Evolutionary conservation across 2,113 vertebrate genomes (phyloP).

Genomic region (Grus americana): DNA sequence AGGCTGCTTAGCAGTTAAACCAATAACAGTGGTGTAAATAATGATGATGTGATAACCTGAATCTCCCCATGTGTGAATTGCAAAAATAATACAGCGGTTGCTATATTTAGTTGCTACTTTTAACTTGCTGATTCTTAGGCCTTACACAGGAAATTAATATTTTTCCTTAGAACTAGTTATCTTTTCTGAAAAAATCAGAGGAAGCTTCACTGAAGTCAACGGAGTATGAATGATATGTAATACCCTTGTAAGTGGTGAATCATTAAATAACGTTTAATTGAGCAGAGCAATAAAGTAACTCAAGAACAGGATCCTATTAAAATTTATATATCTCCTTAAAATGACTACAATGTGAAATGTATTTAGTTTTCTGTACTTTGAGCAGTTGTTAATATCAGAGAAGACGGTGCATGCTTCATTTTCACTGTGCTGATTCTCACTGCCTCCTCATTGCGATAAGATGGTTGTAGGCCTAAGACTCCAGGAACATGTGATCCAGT

Average conservation of each 20-base stretch:
- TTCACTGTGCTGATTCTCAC: not conserved
- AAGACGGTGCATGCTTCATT: not conserved
- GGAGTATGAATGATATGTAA: not conserved
- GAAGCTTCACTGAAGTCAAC: not conserved
- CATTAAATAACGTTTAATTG: conserved; percentile 31
- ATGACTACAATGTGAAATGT: not conserved
- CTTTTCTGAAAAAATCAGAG: not conserved
- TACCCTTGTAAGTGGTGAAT: not conserved
- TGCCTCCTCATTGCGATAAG: not conserved
- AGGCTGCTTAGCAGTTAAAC: not conserved
- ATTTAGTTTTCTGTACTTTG: not conserved
- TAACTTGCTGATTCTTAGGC: not conserved
- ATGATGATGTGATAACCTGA: not conserved
- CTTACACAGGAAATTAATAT: not conserved
- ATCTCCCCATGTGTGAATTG: not conserved
- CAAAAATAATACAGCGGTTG: not conserved
- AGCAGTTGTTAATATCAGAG: not conserved
- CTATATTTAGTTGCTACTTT: not conserved
- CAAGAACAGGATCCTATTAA: not conserved
- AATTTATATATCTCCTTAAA: not conserved
- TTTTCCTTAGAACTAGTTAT: not conserved
- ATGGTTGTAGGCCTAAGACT: not conserved
- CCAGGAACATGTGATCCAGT: not conserved
- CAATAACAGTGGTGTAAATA: not conserved
- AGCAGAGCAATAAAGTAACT: not conserved